Base-by-base conservation (phyloP, 2,888 invertebrate genomes). In the Volucella zonaria region DNA sequence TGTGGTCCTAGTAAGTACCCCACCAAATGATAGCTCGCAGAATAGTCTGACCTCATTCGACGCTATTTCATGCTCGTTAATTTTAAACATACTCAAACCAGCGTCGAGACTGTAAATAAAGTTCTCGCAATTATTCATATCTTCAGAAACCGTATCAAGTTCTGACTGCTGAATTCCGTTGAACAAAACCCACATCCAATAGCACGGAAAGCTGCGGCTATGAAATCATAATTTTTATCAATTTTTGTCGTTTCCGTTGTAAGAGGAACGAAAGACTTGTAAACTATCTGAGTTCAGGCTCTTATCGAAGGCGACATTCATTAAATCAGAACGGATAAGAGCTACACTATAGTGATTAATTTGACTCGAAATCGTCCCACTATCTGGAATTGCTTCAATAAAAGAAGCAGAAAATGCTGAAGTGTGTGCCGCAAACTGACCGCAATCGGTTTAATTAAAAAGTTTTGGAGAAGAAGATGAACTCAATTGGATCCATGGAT, bases 241-340 rank as follows among this genome's bases (percentile, higher is more conserved):
- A 18, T 12, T 61, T 52, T 45, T 54, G 31, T 45, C 52, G 52
- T 68, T 76, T 76, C 76, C 76, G 76, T 45, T 67, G 66, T 49
- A 58, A 49, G 4, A 40, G 31, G 49, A 47, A 15, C 31, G 11
- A 58, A 38, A 11, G 68, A 1, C 23, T 9, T 51, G 47, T 38
- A 14, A 59, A 18, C 14, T 12, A 45, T 51, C 11, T 51, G 58
- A 59, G 75, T 76, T 76, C 76, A 76, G 40, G n/a, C 51, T 68
- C 61, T 61, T 76, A 76, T 76, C 76, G 49, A 68, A 47, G 14
- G 10, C 68, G 68, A 76, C 59, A 61, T 40, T 76, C 18, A 54
- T 61, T 68, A 11, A 58, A 15, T 38, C 23, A 11, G 31, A 59
- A 6, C 66, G 75, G 75, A 76, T 76, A 76, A 59, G 23, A 61